Base-by-base conservation (phyloP, 2,113 vertebrate genomes). In the Pedionomus torquatus region DNA sequence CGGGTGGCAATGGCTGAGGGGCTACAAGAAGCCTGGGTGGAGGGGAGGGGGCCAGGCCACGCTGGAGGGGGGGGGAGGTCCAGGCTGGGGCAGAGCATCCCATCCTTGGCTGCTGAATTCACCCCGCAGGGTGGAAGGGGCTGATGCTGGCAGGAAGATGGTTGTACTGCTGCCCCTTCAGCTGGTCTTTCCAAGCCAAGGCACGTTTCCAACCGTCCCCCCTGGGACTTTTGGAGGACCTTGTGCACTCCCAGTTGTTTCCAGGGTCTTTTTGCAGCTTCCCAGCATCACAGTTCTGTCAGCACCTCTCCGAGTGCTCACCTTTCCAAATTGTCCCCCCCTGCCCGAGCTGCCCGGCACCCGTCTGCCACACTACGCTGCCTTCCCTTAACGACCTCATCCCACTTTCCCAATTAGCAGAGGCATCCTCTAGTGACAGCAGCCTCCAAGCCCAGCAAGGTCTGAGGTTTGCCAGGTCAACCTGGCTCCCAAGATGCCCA, bases 261-360 rank as follows among this genome's bases (percentile, higher is more conserved):
- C 8, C 3, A 46, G 25, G 51, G 44, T 8, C 39, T 8, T 7
- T 63, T 60, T 20, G 64, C 1, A 1, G 5, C 13, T 44, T 72
- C 33, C 41, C 35, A 57, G 10, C 57, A n/a, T 14, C 57, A 1
- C 44, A 5, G 30, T 19, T 63, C 74, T 28, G 10, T 37, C 79
- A 18, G 48, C 49, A 37, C 7, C 70, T 12, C 63, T 35, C 43
- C 0, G 0, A 46, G 25, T 48, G 5, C 28, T 63, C 24, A 0
- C 2, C 1, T 28, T 63, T 14, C 63, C 64, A 52, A 5, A 7
- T 13, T 33, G 15, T n/a, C 7, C 19, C 28, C 17, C 5, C 49
- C 8, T 35, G 51, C 69, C 21, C 0, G 7, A 13, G 39, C 11
- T 1, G 2, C 68, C 37, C 21, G 33, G 72, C 65, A 83, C 35